Evolutionary conservation across 2,888 invertebrate genomes (phyloP), one percentile per base, ranked within the genome.

Genomic region (Seladonia tumulorum): DNA sequence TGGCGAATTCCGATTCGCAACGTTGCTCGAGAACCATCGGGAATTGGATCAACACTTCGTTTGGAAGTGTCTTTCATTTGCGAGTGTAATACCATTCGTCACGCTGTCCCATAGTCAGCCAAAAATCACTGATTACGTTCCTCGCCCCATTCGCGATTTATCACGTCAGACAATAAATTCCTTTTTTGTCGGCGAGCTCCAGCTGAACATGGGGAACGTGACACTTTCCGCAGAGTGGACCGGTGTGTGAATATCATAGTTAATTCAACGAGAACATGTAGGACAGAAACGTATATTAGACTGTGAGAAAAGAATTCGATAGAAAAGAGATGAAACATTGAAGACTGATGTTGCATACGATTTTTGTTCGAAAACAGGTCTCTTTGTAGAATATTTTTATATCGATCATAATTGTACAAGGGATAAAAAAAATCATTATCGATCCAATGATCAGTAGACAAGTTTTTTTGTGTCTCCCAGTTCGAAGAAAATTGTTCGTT

Each of bases 51-150:
- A 39, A 83, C 66, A 35, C 45, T 63, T 22, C 35, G 18, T 25
- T 25, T 7, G 42, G 63, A 66, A 71, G 45, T 76, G 80, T 68
- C 82, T 68, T 35, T 73, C 57, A 12, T 76, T 68, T 47, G 47
- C 53, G 47, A 73, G 70, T n/a, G 5, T 35, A 35, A 14, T 42
- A 66, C 71, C 82, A 14, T n/a, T 77, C 73, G 53, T 49, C 42
- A 70, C 3, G 22, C 42, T 42, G 14, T 42, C 42, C n/a, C n/a
- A n/a, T 2, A n/a, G 2, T 70, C 42, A n/a, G n/a, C 42, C 14
- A 22, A n/a, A 42, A n/a, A 39, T 70, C 42, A 70, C 66, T 18
- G 35, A 63, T 5, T 29, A 5, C 29, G 14, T 25, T 16, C 25
- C 25, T 5, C 25, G 14, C 14, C n/a, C 5, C 25, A 25, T 25